A percentile compares a stretch with the other conserved stretches of the same genome.
phyloP scores from a whole-genome alignment of 2,113 vertebrate genomes.

The Psilopsiagon aymara region DNA sequence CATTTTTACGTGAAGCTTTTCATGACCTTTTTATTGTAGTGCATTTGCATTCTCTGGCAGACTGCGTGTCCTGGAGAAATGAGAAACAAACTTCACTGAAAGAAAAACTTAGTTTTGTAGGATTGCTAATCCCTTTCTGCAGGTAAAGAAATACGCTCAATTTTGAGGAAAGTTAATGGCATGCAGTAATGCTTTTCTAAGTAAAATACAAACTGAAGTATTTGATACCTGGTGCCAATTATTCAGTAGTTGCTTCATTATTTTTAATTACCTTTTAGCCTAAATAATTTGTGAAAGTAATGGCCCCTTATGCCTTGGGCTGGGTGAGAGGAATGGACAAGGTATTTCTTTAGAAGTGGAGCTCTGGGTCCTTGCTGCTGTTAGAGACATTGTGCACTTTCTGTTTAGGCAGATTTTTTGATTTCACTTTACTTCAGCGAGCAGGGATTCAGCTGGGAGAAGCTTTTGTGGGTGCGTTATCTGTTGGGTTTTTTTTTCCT shows the following conservation, averaged over 20 bases:
- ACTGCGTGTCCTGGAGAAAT: rapidly evolving
- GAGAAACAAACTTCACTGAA: neutral
- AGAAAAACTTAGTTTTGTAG: neutral
- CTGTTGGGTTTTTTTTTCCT: neutral
- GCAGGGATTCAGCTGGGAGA: neutral
- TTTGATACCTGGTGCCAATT: neutral
- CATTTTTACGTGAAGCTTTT: neutral
- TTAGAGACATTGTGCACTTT: neutral
- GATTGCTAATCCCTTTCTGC: neutral
- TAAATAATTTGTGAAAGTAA: neutral
- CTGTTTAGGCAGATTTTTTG: neutral
- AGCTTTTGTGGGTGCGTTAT: neutral
- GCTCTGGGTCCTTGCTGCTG: neutral
- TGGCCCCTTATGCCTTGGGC: neutral
- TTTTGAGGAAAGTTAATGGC: neutral
- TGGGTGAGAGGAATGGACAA: neutral
- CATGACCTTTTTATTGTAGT: neutral
- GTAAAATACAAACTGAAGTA: neutral
- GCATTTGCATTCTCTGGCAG: neutral
- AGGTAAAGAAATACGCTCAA: neutral
- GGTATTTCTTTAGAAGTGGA: neutral
- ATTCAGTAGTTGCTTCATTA: neutral
- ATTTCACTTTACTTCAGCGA: neutral
- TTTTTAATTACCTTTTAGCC: neutral
- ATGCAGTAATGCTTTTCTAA: neutral